phyloP scores from a whole-genome alignment of 2,113 vertebrate species.

The Myxocyprinus asiaticus region DNA sequence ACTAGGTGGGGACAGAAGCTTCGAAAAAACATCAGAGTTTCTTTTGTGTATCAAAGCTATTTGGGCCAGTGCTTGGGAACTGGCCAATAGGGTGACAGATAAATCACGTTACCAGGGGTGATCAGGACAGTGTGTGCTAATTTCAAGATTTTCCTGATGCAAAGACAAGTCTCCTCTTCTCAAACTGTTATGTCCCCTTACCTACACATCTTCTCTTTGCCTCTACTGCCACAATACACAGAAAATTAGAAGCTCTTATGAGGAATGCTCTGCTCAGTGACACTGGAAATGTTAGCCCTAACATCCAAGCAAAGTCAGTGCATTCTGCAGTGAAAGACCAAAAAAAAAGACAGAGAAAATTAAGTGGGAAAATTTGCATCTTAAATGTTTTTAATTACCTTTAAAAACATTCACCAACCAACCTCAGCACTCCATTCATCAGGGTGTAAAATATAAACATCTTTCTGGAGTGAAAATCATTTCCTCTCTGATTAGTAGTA shows the following conservation, averaged over 20 bases:
- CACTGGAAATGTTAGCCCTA: not conserved
- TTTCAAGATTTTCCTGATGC: conserved; percentile 43
- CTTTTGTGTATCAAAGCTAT: conserved; percentile 49
- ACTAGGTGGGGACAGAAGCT: conserved; percentile 35
- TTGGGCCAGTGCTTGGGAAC: conserved; percentile 30
- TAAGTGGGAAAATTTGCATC: too few relatives aligned
- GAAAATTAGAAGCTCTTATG: not conserved
- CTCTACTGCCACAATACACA: not conserved
- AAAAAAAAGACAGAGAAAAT: not conserved
- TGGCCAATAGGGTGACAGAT: conserved; percentile 40
- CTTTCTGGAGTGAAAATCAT: conserved; percentile 26
- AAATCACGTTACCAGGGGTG: conserved; percentile 70
- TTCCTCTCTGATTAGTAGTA: conserved; percentile 59
- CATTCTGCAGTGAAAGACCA: not conserved
- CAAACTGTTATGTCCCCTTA: too few relatives aligned
- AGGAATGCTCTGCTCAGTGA: not conserved
- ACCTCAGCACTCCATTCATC: not conserved
- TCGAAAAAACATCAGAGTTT: conserved; percentile 11
- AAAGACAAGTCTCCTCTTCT: not conserved
- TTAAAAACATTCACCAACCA: too few relatives aligned
- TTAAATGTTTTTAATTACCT: too few relatives aligned
- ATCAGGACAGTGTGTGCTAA: conserved; percentile 48
- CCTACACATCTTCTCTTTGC: not conserved
- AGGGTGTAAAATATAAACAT: not conserved
- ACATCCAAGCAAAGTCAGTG: not conserved